Evolutionary conservation across 1,140 invertebrate species (phyloP), one percentile per base, ranked within the genome.

Genomic region (Drosophila orosa): DNA sequence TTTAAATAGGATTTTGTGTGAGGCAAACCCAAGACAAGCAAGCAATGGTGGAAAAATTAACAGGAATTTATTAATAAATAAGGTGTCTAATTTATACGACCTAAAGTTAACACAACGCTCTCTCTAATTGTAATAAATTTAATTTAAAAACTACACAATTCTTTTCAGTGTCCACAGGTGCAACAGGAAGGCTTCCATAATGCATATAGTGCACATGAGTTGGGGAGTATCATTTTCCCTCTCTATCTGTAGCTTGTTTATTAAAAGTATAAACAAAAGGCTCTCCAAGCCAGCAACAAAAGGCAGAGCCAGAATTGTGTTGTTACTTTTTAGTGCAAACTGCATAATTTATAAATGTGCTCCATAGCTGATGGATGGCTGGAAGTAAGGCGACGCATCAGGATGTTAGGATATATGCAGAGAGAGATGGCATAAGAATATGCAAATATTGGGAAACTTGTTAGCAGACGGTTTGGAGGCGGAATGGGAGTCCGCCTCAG

Each of bases 341-440:
- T 86, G 74, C 57, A 86, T 86, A 79, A 87, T 86, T 86, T 86
- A 86, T 86, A 74, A 79, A 75, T 71, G 80, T 74, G 69, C 42
- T 79, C 47, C 69, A 79, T 39, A 40, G 56, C 52, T 84, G 75
- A 84, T 79, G 75, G 45, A 84, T 58, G 52, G 68, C 42, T 78
- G 37, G 40, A 78, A 60, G 73, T 39, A 44, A 76, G 71, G 65
- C 79, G 68, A 59, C 61, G 76, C 74, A 67, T 63, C 56, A 67
- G 68, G 31, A 61, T 59, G 42, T 45, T 42, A 22, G 33, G 22
- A 66, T 47, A 35, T 37, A 33, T 40, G 27, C 22, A 47, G 27
- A n/a, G 22, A 17, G 13, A 37, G 15, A n/a, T 35, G 2, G 37
- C 13, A 37, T 39, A 33, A 25, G 42, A 58, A 39, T 71, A 71